Evolutionary conservation across 2,113 vertebrate genomes (phyloP), one percentile per base, ranked within the genome.

Genomic region (Seriola dumerili): DNA sequence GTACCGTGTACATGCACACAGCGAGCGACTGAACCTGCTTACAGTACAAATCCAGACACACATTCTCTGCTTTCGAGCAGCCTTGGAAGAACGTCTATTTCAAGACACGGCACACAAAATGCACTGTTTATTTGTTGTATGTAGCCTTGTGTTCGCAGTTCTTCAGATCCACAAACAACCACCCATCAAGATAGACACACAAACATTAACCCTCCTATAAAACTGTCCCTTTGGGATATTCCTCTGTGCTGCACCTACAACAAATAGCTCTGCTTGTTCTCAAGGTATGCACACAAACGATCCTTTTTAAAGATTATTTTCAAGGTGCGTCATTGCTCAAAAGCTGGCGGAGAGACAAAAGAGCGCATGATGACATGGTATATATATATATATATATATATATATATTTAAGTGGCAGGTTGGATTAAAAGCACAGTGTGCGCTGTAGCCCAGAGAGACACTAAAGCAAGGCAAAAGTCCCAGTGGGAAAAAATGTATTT

Each of bases 1-100:
- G 98, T 99, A 95, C 29, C 19, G 72, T 67, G 25, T 25, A 50
- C 38, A 68, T 16, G 32, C 16, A 57, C 17, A 6, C 38, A 70
- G 36, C 9, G 1, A 69, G 36, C 21, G 21, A 63, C 25, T 36
- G 2, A 23, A 21, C 21, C 23, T 10, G 8, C 40, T 17, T 14
- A 58, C 34, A 74, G 21, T 5, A 4, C 21, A 48, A 3, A n/a
- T 25, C 8, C n/a, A 42, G 0, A 62, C 52, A 5, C 23, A 9
- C 73, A 25, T 44, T 40, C 4, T 73, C 50, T 19, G 38, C 67
- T 59, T 68, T 57, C 14, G 8, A 65, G 23, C 46, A 4, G 42
- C 17, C 21, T 5, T 40, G 25, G 16, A 46, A 71, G 59, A 73
- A 44, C 38, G 23, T 13, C 19, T 25, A 1, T 61, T 68, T 78